Evolutionary conservation across 2,113 vertebrate species (phyloP).

Genomic region (Probosciger aterrimus): DNA sequence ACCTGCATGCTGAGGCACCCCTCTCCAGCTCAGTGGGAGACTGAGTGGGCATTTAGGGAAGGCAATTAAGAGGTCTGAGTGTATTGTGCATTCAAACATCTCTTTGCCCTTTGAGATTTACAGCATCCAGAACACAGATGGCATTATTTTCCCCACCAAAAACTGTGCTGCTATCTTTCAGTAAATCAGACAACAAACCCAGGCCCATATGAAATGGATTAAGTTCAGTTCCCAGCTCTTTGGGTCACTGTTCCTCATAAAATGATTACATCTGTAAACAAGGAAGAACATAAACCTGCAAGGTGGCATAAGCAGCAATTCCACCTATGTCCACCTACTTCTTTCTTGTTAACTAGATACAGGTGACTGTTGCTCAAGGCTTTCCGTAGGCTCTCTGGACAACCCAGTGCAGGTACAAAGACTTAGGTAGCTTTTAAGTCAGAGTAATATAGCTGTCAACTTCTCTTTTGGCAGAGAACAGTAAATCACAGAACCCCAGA

Average conservation of each 20-base stretch:
- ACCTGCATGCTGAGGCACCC: background rate
- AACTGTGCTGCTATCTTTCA: background rate
- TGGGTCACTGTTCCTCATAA: background rate
- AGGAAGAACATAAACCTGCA: background rate
- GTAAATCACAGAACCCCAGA: background rate
- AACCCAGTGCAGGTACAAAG: background rate
- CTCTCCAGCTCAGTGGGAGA: background rate
- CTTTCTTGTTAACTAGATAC: background rate
- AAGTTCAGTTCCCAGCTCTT: background rate
- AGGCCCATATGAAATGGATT: background rate
- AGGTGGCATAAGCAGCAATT: background rate
- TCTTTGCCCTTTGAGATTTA: background rate
- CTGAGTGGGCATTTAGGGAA: background rate
- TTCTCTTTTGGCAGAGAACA: background rate
- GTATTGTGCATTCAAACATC: background rate
- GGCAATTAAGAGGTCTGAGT: background rate
- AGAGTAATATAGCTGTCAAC: background rate
- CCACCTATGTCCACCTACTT: background rate
- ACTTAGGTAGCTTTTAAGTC: background rate
- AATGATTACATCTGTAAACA: conserved; percentile 5
- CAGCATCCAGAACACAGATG: background rate
- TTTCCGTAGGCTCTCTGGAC: background rate
- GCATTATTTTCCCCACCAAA: background rate
- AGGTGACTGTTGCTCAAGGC: background rate
- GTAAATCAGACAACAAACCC: conserved; percentile 9